Evolutionary conservation across 2,113 vertebrate genomes (phyloP).

Genomic region (Myiagra hebetior): DNA sequence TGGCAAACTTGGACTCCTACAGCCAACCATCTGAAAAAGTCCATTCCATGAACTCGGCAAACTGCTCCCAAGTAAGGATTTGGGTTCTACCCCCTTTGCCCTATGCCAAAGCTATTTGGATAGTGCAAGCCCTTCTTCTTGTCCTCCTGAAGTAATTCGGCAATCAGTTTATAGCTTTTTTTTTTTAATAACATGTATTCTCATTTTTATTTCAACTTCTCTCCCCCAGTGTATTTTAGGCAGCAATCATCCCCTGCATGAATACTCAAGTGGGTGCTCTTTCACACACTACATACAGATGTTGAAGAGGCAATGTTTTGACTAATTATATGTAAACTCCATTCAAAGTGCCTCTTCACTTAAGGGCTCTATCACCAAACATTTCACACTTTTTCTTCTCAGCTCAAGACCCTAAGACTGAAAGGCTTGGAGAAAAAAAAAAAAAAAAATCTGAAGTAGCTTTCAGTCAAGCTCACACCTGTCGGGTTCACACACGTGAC

Average conservation of each 20-base stretch:
- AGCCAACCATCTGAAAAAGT: background rate
- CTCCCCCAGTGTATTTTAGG: background rate
- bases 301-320: background rate
- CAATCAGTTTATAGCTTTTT: background rate
- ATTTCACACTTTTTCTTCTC: background rate
- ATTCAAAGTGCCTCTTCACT: background rate
- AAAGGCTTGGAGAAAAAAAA: background rate
- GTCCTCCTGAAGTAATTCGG: background rate
- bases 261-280: background rate
- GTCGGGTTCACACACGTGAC: background rate
- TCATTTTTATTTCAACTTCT: background rate
- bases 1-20: background rate
- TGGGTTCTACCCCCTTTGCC: background rate
- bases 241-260: background rate
- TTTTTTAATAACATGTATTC: background rate
- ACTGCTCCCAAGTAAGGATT: background rate
- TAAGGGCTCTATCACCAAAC: background rate
- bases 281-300: background rate
- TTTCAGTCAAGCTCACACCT: background rate
- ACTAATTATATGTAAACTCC: background rate
- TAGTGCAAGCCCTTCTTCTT: background rate
- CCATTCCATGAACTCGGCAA: background rate
- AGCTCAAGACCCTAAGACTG: background rate
- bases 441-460: background rate
- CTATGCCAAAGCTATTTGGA: background rate